Base-by-base conservation (phyloP, 2,113 vertebrate genomes). In the Apodemus sylvaticus region DNA sequence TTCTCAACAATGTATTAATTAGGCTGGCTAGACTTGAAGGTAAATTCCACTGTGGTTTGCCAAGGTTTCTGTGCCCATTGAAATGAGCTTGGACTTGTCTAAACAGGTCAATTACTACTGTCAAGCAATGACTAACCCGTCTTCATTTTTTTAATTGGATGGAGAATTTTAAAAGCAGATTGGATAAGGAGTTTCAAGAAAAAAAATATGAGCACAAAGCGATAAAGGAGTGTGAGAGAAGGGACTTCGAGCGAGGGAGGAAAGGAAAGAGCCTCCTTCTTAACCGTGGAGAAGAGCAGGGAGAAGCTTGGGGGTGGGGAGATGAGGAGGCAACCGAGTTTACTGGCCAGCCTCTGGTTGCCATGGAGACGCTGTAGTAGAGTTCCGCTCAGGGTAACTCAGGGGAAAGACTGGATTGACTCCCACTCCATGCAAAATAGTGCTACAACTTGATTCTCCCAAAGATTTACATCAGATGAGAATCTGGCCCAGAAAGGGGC, bases 31-130 rank as follows among this genome's bases (percentile, higher is more conserved):
- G 94, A 97, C 85, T 0, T 78, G 94, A 98, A 96, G 96, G 93
- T 93, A 87, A 97, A 98, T 98, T 98, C 98, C 98, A 98, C 88
- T 90, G 94, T 89, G 96, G 97, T 95, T 97, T 98, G 98, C 98
- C 97, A 98, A 94, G 51, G 86, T 96, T 92, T 87, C 19, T 0
- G 62, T 94, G 96, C 96, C 79, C 98, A 97, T 76, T 94, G 95
- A 94, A 97, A 98, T 98, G 89, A 96, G 97, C 97, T 97, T 96
- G 96, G 83, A 98, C 98, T 98, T 98, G 98, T 98, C 98, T 97
- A 95, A 94, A 97, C 97, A 97, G 97, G 98, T 96, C 98, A 98
- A 91, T 98, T 98, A 96, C 68, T 96, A 98, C 94, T 97, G 97
- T 98, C 97, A 98, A 97, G 98, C 96, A 93, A 95, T 96, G 98